Base-by-base conservation (phyloP, 2,113 vertebrate genomes). In the Rhinoptilus africanus region DNA sequence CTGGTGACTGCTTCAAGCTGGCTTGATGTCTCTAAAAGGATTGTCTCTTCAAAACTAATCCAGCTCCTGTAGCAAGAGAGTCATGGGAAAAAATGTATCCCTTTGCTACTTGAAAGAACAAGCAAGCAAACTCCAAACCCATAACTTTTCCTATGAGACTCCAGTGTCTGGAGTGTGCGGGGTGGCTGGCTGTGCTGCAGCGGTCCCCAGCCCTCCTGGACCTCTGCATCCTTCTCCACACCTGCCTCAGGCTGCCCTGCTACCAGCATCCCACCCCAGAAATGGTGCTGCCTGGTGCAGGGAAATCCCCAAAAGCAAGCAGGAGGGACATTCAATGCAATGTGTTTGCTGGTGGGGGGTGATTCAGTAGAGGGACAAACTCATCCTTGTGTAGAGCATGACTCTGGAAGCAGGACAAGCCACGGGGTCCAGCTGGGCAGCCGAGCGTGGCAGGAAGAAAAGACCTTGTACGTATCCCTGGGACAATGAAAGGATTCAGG, bases 361-460 rank as follows among this genome's bases (percentile, higher is more conserved):
- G 56, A 69, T 67, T 59, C 37, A 32, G 22, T 1, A 2, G 14
- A 57, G 9, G 37, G 20, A 54, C 43, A 67, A 41, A 62, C 30
- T 60, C 4, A 0, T 75, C 23, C 57, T 43, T 14, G 0, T n/a
- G 50, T 28, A 37, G 59, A 81, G 37, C n/a, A 7, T 30, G 68
- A 30, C 57, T 75, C 48, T 32, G n/a, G 62, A 43, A 80, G 26
- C 54, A 59, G 60, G 75, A 57, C 34, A 34, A 39, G 45, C 12
- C 57, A 28, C 0, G 1, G 48, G 32, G 27, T 39, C 26, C 39
- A 26, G 34, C 18, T 12, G 14, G 26, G 34, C 27, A 53, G 54
- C 13, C 0, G 1, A n/a, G 59, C 3, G 35, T 0, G 0, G 64
- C 22, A 11, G 54, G 64, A 51, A 82, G 62, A 56, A 26, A 63